Evolutionary conservation across 2,113 vertebrate species (phyloP).

Genomic region (Nestor notabilis): DNA sequence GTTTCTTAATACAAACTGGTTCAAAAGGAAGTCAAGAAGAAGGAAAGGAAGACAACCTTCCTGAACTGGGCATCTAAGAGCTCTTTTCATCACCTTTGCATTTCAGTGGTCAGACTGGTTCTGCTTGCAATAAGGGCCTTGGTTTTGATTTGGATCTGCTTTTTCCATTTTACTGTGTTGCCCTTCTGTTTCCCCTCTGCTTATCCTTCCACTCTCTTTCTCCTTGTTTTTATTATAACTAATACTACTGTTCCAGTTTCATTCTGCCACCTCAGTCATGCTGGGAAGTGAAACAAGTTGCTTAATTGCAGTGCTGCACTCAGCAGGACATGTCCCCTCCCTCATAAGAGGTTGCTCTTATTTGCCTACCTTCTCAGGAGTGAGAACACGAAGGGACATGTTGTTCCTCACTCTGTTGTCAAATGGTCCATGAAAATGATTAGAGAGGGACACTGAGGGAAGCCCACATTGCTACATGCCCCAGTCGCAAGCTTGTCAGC

Average conservation of each 20-base stretch:
- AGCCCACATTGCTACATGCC: neutral
- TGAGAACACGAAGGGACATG: neutral
- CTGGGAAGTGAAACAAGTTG: conserved; percentile 24
- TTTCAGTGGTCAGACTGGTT: neutral
- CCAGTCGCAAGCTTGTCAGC: neutral
- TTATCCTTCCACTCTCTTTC: neutral
- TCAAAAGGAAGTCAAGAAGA: neutral
- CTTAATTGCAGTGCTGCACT: conserved; percentile 20
- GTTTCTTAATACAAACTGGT: neutral
- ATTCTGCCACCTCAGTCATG: neutral
- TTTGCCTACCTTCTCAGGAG: neutral
- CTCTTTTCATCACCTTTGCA: neutral
- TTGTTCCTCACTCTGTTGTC: neutral
- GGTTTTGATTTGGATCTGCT: neutral
- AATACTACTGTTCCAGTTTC: neutral
- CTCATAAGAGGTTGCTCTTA: neutral
- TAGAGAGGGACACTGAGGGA: neutral
- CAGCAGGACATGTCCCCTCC: neutral
- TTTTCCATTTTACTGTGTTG: neutral
- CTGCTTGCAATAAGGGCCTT: neutral
- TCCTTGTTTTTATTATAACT: neutral
- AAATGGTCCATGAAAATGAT: conserved; percentile 1
- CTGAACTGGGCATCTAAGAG: neutral
- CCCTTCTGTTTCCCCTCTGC: neutral
- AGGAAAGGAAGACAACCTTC: neutral